Evolutionary conservation across 2,888 invertebrate species (phyloP).

Genomic region (Eucriotettix oculatus): DNA sequence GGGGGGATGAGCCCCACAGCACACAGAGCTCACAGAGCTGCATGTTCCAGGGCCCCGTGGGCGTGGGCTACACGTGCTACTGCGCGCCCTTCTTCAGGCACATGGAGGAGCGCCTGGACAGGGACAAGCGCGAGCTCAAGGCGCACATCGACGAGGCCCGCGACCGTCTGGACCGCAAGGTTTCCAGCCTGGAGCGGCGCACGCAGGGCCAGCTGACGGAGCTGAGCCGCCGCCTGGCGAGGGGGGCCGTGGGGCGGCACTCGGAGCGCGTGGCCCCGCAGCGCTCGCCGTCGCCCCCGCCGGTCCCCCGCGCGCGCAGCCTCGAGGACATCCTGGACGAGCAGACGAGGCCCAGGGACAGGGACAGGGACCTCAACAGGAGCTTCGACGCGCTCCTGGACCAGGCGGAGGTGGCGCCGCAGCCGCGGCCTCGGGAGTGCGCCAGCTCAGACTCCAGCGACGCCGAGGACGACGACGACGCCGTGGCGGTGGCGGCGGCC

Average conservation of each 20-base stretch:
- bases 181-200: slow-evolving; percentile 57
- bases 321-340: slow-evolving; percentile 45
- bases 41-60: slow-evolving; percentile 62
- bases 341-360: slow-evolving; percentile 19
- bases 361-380: slow-evolving; percentile 10
- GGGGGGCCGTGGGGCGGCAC: slow-evolving; percentile 43
- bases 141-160: slow-evolving; percentile 64
- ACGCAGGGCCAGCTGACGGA: slow-evolving; percentile 57
- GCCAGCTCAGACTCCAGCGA: slow-evolving; percentile 41
- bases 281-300: slow-evolving; percentile 28
- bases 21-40: too few relatives aligned
- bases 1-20: too few relatives aligned
- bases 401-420: slow-evolving; percentile 1
- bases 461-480: slow-evolving; percentile 30
- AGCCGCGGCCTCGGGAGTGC: not conserved
- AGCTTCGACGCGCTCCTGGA: slow-evolving; percentile 11
- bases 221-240: slow-evolving; percentile 44
- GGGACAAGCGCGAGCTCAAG: slow-evolving; percentile 63
- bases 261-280: slow-evolving; percentile 27
- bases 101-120: slow-evolving; percentile 67
- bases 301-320: slow-evolving; percentile 50
- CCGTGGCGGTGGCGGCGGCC: slow-evolving; percentile 29
- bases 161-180: slow-evolving; percentile 56
- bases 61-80: slow-evolving; percentile 81
- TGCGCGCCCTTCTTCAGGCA: slow-evolving; percentile 84